These are phyloP conservation scores for Marcusenius ussheri DNA, from an alignment of 2,113 vertebrate genomes.

Conservation along the genomic window DNA sequence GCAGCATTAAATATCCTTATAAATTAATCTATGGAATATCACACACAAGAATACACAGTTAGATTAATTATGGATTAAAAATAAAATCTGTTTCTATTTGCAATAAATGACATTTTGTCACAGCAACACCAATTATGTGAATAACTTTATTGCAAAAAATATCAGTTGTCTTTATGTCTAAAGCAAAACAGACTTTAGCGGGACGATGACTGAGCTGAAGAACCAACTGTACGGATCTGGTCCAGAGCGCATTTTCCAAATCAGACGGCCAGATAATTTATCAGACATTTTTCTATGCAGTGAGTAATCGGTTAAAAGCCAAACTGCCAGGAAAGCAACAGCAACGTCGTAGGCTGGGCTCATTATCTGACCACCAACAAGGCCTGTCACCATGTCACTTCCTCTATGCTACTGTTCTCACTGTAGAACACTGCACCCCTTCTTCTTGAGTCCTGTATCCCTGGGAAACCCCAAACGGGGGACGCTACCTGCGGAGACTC, in stretches of 20 bases:
- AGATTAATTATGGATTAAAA: not conserved
- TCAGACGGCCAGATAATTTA: not conserved
- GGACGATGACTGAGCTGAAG: not conserved
- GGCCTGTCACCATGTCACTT: not conserved
- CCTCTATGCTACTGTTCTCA: not conserved
- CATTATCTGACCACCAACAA: not conserved
- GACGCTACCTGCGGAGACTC: not conserved
- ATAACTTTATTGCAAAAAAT: not conserved
- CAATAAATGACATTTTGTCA: not conserved
- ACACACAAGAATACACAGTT: not conserved
- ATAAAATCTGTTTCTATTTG: not conserved
- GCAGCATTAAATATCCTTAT: not conserved
- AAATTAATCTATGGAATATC: not conserved
- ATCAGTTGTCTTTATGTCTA: not conserved
- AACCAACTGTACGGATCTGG: not conserved
- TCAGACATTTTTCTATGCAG: not conserved
- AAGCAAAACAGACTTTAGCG: not conserved
- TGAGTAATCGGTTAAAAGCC: not conserved
- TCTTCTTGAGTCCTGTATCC: not conserved
- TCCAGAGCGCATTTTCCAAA: not conserved
- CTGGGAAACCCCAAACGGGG: not conserved
- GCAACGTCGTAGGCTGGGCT: not conserved
- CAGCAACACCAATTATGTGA: not conserved
- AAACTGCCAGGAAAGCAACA: not conserved
- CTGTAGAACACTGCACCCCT: not conserved